Percentiles rank a stretch among this genome's conserved stretches.
phyloP scores from a whole-genome alignment of 37 sponge, comb jelly and placozoan genomes.

The Tethya wilhelma region DNA sequence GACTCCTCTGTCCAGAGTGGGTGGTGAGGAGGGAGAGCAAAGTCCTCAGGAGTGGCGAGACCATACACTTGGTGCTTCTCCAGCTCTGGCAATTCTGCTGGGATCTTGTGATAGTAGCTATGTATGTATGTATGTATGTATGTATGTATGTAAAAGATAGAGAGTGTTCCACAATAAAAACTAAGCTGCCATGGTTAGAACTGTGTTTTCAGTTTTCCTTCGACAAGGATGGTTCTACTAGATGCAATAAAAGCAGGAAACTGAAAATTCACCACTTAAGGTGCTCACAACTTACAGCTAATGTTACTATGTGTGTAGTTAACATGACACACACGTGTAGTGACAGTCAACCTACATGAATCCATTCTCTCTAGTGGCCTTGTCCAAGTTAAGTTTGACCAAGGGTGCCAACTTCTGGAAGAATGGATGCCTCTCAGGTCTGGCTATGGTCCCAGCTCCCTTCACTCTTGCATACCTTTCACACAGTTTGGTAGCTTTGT shows the following conservation, averaged over 20 bases:
- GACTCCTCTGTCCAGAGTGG: conserved; percentile 94
- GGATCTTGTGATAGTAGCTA: conserved; percentile 96
- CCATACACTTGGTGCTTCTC: conserved; percentile 92
- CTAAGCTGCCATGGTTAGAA: too few species aligned
- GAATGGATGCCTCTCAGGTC: conserved; percentile 94
- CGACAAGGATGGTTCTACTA: too few species aligned
- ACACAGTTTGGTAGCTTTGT: conserved; percentile 78
- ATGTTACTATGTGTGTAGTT: neutral
- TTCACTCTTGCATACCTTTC: conserved; percentile 82
- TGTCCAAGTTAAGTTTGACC: conserved; percentile 85
- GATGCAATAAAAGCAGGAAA: too few species aligned
- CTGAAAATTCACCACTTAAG: too few species aligned
- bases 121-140: too few species aligned
- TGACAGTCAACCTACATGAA: conserved; percentile 81
- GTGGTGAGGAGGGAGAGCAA: conserved; percentile 87
- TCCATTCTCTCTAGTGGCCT: conserved; percentile 94
- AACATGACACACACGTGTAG: neutral
- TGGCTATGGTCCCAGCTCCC: conserved; percentile 90
- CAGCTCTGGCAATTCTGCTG: conserved; percentile 83
- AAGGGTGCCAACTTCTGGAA: conserved; percentile 93
- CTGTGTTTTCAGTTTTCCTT: too few species aligned
- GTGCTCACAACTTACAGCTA: too few species aligned
- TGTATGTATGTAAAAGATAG: neutral
- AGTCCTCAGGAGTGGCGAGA: conserved; percentile 91
- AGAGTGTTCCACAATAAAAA: too few species aligned